Conservation (phyloP, 2,888 invertebrate genomes). For the Emmelina monodactyla region DNA sequence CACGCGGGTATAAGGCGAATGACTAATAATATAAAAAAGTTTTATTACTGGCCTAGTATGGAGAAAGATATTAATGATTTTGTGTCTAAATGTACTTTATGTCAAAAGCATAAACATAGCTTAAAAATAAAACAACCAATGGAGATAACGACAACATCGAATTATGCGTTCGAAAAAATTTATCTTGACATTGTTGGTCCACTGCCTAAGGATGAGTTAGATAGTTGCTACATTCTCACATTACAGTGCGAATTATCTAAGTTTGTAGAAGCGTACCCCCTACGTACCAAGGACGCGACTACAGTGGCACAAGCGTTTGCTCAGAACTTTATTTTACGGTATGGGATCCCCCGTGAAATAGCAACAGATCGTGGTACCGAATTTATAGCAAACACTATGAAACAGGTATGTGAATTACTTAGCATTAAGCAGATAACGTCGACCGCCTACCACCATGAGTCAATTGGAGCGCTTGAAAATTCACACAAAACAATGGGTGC, state of each 20-base stretch:
- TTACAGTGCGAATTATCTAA: constrained; percentile 10
- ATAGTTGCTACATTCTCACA: constrained; percentile 6
- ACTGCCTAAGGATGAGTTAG: constrained; percentile 4
- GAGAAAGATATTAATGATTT: constrained; percentile 13
- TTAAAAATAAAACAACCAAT: constrained; percentile 7
- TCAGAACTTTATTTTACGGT: constrained; percentile 12
- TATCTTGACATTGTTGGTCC: constrained; percentile 12
- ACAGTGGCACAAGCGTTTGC: constrained; percentile 9
- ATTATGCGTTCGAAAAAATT: constrained; percentile 9
- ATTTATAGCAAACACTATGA: constrained; percentile 9
- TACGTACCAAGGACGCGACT: constrained; percentile 6
- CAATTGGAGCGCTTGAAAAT: constrained; percentile 5
- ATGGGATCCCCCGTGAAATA: constrained; percentile 11
- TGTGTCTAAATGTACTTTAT: constrained; percentile 13
- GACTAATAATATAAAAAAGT: constrained; percentile 9
- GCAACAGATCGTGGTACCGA: constrained; percentile 12
- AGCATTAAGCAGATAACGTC: constrained; percentile 12
- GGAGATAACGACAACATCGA: constrained; percentile 9
- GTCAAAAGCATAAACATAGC: constrained; percentile 12
- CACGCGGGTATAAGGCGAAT: constrained; percentile 10
- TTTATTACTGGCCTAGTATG: constrained; percentile 8
- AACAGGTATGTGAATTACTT: constrained; percentile 14
- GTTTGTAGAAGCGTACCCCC: constrained; percentile 12
- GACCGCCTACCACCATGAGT: constrained; percentile 14
- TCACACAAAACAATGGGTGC: constrained; percentile 8